Percentiles rank a stretch among this genome's conserved stretches.
These are phyloP conservation scores for Gymnorhina tibicen DNA, from an alignment of 2,113 vertebrate species.

Conservation along the genomic window DNA sequence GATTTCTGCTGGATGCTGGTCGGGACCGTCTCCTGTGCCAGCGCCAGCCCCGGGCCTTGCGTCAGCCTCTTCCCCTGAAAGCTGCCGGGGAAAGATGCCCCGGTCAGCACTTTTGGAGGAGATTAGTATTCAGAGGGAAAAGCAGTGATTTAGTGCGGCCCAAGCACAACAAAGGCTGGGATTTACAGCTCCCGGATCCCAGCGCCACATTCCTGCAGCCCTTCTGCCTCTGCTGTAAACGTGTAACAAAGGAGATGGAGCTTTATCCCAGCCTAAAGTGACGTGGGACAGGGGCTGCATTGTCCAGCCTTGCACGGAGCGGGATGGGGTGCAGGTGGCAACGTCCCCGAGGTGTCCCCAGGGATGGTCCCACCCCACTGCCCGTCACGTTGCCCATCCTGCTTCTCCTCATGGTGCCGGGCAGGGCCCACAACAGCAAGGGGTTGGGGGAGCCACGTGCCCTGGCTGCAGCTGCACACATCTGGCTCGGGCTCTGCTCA, in stretches of 20 bases:
- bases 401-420: neutral
- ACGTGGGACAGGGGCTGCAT: rapidly evolving
- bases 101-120: slow-evolving; percentile 25
- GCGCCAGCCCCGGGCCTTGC: neutral
- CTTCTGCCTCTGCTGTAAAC: neutral
- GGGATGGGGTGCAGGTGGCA: rapidly evolving
- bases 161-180: slow-evolving; percentile 38
- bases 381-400: rapidly evolving
- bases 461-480: neutral
- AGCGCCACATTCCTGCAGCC: neutral
- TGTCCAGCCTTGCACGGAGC: rapidly evolving
- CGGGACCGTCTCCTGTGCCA: neutral
- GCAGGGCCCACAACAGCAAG: neutral
- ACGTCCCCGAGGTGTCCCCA: neutral
- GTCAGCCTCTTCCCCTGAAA: neutral
- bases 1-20: neutral
- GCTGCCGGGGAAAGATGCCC: slow-evolving; percentile 3
- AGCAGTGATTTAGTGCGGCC: slow-evolving; percentile 24
- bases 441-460: neutral
- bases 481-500: neutral
- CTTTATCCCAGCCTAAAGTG: neutral
- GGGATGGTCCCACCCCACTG: neutral
- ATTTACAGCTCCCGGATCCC: slow-evolving; percentile 14
- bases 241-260: neutral
- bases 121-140: slow-evolving; percentile 29